Conservation (phyloP, 2,113 vertebrate species). For the Misgurnus anguillicaudatus region DNA sequence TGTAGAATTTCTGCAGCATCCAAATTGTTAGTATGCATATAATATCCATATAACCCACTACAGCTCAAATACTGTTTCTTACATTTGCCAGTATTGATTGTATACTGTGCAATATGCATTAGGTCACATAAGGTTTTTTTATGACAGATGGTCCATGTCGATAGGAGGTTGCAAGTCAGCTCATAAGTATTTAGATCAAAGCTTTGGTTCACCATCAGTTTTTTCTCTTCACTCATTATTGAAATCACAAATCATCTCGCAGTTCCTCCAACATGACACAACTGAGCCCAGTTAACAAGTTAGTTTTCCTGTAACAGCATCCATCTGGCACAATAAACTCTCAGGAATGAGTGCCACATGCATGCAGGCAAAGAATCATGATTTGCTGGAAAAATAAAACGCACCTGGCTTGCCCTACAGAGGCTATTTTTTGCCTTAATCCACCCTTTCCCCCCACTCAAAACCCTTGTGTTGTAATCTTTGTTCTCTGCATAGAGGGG, state of each 20-base stretch:
- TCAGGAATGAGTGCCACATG: constrained; percentile 45
- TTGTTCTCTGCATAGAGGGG: constrained; percentile 51
- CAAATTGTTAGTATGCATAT: not conserved
- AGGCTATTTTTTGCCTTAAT: constrained; percentile 46
- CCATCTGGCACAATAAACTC: constrained; percentile 25
- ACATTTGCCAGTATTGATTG: no score
- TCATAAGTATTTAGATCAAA: no score
- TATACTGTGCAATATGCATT: no score
- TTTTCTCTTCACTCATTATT: constrained; percentile 37
- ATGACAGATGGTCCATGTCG: no score
- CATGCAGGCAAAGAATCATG: constrained; percentile 17
- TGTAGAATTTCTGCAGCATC: not conserved
- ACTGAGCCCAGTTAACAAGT: constrained; percentile 50
- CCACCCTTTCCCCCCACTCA: constrained; percentile 1
- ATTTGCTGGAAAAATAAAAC: constrained; percentile 41
- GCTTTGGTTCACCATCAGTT: not conserved
- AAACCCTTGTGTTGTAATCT: constrained; percentile 43
- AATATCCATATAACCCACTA: not conserved
- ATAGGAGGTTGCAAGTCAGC: no score
- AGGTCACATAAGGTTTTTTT: no score
- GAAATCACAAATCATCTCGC: constrained; percentile 38
- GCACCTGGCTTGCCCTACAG: constrained; percentile 51
- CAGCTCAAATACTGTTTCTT: no score
- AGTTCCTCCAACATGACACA: constrained; percentile 22
- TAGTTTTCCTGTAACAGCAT: constrained; percentile 33